Evolutionary conservation across 2,113 vertebrate genomes (phyloP).

Genomic region (Triplophysa siluroides): DNA sequence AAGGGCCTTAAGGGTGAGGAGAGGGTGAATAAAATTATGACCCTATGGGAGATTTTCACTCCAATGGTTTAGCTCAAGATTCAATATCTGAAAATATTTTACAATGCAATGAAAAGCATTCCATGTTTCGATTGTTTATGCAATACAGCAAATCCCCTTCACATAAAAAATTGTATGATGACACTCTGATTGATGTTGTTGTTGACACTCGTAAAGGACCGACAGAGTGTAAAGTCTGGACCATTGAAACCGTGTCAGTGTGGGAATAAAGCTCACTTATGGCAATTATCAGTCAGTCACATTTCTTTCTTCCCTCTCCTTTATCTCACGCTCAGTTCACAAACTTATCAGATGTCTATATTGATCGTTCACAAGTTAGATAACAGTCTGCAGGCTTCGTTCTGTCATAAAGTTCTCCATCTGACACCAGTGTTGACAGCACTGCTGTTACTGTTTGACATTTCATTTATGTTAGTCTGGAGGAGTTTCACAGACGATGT

Average conservation of each 20-base stretch:
- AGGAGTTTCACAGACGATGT: not conserved
- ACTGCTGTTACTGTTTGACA: conserved; percentile 22
- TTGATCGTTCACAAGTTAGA: conserved; percentile 7
- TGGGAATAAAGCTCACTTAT: not conserved
- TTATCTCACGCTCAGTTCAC: conserved; percentile 14
- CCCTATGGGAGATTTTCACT: too few species aligned
- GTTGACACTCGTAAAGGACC: not conserved
- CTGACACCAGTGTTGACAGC: not conserved
- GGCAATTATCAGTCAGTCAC: conserved; percentile 11
- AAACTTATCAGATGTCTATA: not conserved
- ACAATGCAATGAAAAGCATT: not conserved
- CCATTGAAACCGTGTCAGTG: not conserved
- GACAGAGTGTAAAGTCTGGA: not conserved
- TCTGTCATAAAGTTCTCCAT: not conserved
- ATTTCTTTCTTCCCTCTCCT: not conserved
- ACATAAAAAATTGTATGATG: not conserved
- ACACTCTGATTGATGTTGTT: not conserved
- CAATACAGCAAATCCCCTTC: not conserved
- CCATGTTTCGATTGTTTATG: not conserved
- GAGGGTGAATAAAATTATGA: too few species aligned
- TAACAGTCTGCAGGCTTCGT: conserved; percentile 2
- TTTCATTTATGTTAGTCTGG: not conserved
- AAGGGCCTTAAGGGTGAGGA: too few species aligned
- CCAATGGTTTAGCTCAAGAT: not conserved
- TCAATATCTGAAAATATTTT: not conserved